phyloP scores from a whole-genome alignment of 2,797 vertebrate species.

The Pogonophryne albipinna region DNA sequence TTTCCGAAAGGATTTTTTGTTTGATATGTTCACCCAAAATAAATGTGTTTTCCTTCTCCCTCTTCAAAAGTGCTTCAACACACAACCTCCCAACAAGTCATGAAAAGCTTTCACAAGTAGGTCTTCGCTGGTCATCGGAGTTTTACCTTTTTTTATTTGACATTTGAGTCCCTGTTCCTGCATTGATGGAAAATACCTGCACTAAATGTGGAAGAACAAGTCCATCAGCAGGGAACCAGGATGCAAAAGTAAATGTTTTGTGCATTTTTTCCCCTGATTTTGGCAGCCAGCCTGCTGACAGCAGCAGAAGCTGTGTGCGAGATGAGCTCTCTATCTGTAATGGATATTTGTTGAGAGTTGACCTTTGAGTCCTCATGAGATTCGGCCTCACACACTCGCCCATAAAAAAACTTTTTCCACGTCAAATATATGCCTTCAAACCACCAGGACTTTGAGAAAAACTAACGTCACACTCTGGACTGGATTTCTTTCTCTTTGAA shows the following conservation, averaged over 20 bases:
- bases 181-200: neutral
- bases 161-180: slow-evolving; percentile 15
- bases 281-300: slow-evolving; percentile 47
- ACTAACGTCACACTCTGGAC: neutral
- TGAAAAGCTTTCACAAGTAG: neutral
- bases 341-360: slow-evolving; percentile 47
- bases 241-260: slow-evolving; percentile 34
- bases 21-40: neutral
- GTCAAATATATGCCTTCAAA: slow-evolving; percentile 22
- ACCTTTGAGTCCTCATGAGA: slow-evolving; percentile 54
- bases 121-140: neutral
- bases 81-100: neutral
- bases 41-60: neutral
- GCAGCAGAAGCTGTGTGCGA: slow-evolving; percentile 64
- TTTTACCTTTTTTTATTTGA: too few relatives aligned
- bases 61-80: neutral
- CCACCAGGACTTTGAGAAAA: neutral
- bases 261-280: slow-evolving; percentile 44
- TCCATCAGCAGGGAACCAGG: slow-evolving; percentile 13
- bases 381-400: slow-evolving; percentile 6
- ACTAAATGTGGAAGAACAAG: slow-evolving; percentile 12
- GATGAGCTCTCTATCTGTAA: slow-evolving; percentile 58
- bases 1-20: neutral
- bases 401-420: slow-evolving; percentile 12
- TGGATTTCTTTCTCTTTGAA: neutral